These are phyloP conservation scores for Cryptocephalus moraei DNA, from an alignment of 2,888 invertebrate species.

Conservation along the genomic window DNA sequence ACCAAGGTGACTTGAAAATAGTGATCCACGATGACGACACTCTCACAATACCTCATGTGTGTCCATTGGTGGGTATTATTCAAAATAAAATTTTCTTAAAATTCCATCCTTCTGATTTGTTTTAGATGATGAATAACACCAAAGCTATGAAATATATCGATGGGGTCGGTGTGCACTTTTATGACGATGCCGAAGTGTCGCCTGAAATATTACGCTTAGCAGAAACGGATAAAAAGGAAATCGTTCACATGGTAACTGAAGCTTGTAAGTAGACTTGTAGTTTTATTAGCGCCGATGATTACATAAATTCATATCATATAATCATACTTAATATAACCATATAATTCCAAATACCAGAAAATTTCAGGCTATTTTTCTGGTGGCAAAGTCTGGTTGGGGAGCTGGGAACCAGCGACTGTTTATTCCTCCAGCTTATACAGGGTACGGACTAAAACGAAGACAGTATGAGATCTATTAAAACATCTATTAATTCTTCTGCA, in stretches of 20 bases:
- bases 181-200: too few relatives aligned
- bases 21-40: slow-evolving; percentile 71
- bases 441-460: slow-evolving; percentile 22
- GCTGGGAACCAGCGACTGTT: slow-evolving; percentile 60
- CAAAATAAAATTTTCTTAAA: slow-evolving; percentile 33
- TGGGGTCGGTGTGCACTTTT: too few relatives aligned
- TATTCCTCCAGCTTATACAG: slow-evolving; percentile 50
- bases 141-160: too few relatives aligned
- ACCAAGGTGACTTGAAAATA: slow-evolving; percentile 52
- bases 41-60: slow-evolving; percentile 44
- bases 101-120: slow-evolving; percentile 47
- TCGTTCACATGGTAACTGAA: slow-evolving; percentile 69
- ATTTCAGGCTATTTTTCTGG: background rate
- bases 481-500: slow-evolving; percentile 30
- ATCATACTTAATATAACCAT: too few relatives aligned
- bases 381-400: slow-evolving; percentile 45
- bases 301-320: too few relatives aligned
- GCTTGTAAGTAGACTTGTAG: slow-evolving; percentile 50
- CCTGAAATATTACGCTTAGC: slow-evolving; percentile 47
- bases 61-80: slow-evolving; percentile 7
- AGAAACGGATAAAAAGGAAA: slow-evolving; percentile 51
- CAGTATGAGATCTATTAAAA: too few relatives aligned
- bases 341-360: background rate
- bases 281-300: too few relatives aligned
- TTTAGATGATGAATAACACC: too few relatives aligned